Base-by-base conservation (phyloP, 1,140 invertebrate species). In the Procambarus clarkii region DNA sequence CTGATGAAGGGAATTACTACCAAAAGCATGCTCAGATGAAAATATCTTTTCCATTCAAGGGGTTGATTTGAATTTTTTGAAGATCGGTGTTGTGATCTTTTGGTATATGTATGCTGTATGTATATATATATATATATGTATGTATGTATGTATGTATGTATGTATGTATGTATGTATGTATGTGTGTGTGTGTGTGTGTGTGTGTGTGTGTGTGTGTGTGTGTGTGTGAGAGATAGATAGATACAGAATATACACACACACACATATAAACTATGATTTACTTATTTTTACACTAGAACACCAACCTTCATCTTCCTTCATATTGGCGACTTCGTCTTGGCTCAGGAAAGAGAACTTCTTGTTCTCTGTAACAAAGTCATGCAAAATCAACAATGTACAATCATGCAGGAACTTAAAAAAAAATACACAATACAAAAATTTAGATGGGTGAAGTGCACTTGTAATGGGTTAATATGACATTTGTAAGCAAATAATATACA, bases 261-360 rank as follows among this genome's bases (percentile, higher is more conserved):
- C 77, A 78, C 77, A 78, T 46, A 9, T 11, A 54, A 34, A 78
- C 76, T 44, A 44, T 78, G 34, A 34, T 34, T 34, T 34, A 34
- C 34, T 34, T 34, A 34, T 34, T 34, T 34, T 34, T 34, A 34
- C 34, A 34, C n/a, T 34, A 54, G 80, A 74, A 74, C 74, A 91
- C 90, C 93, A 95, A 96, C 96, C 96, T 96, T 99, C 98, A 96
- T 99, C 98, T 95, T 98, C 97, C 95, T 97, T 97, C 96, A 99
- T 96, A 95, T 97, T 97, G 95, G 98, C 97, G 86, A 99, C 96
- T 96, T 99, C 98, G 95, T 98, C 97, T 94, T 98, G 97, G 94
- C 98, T 98, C 94, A 99, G 96, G 95, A 98, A 99, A 94, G 97
- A 97, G 95, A 99, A 99, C 94, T 98, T 97, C 96, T 98, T 98